Percentiles rank a stretch among this genome's conserved stretches.
phyloP scores from a whole-genome alignment of 2,113 vertebrate species.

The Vulpes lagopus region DNA sequence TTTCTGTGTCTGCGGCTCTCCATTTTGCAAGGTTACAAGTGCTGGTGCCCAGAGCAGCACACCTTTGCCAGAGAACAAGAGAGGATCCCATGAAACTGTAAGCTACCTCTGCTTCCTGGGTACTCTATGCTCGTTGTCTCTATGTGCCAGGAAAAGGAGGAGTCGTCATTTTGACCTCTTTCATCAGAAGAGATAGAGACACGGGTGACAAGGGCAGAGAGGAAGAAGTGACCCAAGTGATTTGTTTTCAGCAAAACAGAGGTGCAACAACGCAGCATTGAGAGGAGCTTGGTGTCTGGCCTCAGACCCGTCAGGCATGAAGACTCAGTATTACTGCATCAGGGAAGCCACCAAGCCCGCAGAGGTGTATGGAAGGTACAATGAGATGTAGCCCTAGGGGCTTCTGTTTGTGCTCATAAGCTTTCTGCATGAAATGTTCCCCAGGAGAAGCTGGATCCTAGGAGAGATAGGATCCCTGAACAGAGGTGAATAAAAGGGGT shows the following conservation, averaged over 20 bases:
- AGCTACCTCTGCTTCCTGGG: no score
- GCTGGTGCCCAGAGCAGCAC: background rate
- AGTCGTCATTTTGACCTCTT: background rate
- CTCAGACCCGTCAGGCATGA: accelerated
- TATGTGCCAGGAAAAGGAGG: accelerated
- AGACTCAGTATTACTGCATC: background rate
- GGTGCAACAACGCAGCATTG: accelerated
- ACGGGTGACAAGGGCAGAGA: accelerated
- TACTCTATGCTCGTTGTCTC: accelerated
- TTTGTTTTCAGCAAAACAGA: accelerated
- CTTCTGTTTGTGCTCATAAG: accelerated
- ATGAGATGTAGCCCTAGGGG: accelerated
- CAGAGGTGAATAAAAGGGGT: accelerated
- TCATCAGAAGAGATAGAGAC: accelerated
- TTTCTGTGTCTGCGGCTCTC: background rate
- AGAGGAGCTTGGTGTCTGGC: accelerated
- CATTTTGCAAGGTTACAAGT: no score
- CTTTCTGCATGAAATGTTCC: background rate
- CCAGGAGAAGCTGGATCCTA: background rate
- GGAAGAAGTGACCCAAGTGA: background rate
- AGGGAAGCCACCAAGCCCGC: accelerated
- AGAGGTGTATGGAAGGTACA: accelerated
- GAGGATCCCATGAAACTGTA: accelerated
- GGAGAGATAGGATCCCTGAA: accelerated
- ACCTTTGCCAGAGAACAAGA: background rate